Evolutionary conservation across 2,113 vertebrate species (phyloP).

Genomic region (Paraplagusia blochii): DNA sequence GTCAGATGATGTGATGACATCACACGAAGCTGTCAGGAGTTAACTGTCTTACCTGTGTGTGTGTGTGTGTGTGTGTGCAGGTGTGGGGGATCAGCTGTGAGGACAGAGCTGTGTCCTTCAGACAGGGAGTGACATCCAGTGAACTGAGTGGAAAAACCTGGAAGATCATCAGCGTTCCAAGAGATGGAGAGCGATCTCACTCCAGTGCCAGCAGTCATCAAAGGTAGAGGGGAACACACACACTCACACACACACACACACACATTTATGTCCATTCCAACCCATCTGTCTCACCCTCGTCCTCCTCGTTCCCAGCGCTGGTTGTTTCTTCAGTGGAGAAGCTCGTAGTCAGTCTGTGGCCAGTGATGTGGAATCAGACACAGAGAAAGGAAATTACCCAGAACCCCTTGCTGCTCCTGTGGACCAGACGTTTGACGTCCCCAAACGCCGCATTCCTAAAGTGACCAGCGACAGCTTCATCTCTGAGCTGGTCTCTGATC

Average conservation of each 20-base stretch:
- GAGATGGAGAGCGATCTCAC: slow-evolving; percentile 86
- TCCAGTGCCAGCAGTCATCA: slow-evolving; percentile 83
- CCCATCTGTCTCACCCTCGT: not conserved
- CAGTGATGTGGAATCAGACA: slow-evolving; percentile 80
- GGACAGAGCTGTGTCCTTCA: slow-evolving; percentile 85
- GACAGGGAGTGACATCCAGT: slow-evolving; percentile 89
- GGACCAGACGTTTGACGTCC: slow-evolving; percentile 23
- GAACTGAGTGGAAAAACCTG: slow-evolving; percentile 96
- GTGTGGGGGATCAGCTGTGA: slow-evolving; percentile 87
- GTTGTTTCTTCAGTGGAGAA: slow-evolving; percentile 93
- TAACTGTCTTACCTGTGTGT: not conserved
- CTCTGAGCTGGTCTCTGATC: slow-evolving; percentile 77
- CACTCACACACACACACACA: not conserved
- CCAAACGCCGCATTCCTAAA: slow-evolving; percentile 71
- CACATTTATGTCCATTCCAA: not conserved
- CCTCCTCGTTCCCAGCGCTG: slow-evolving; percentile 77
- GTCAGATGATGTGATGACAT: not conserved
- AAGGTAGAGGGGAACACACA: slow-evolving; percentile 73
- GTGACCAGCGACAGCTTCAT: slow-evolving; percentile 83
- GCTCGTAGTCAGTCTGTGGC: slow-evolving; percentile 76
- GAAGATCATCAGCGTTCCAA: slow-evolving; percentile 79
- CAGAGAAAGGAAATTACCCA: slow-evolving; percentile 46
- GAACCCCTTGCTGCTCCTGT: slow-evolving; percentile 17
- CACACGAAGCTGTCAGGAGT: not conserved
- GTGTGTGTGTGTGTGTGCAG: slow-evolving; percentile 59